Evolutionary conservation across 2,797 vertebrate genomes (phyloP), one percentile per base, ranked within the genome.

Genomic region (Galaxias olidus): DNA sequence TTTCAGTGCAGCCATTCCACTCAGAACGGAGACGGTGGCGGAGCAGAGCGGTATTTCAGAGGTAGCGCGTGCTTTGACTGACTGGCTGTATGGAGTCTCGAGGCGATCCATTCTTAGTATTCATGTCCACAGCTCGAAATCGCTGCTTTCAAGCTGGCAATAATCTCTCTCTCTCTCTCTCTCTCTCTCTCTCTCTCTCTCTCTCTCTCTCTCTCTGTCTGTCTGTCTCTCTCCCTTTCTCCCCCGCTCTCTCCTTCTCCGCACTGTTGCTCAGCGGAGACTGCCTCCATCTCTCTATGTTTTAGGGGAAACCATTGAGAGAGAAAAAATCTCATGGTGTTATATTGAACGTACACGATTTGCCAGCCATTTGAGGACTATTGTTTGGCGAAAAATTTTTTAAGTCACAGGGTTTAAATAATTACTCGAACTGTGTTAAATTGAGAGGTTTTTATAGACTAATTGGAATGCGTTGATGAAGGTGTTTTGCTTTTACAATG

Each of bases 41-140:
- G 44, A 42, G 52, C 19, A 63, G 51, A 64, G 30, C 3, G 7
- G 55, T 13, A 30, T 30, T 20, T 19, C 11, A 45, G 18, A 61
- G 20, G 19, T 61, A n/a, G 61, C 43, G 57, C 30, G 51, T 61
- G 56, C 52, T 18, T 59, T 46, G 42, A 51, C 52, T 71, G 42
- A 41, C 18, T 13, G 15, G 49, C 65, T 58, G 30, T 30, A 30
- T 30, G 6, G 30, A 30, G 30, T 30, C 30, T 30, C 30, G 30
- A 30, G 30, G 30, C 47, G 50, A 18, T 17, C 44, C 49, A 55
- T 56, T 46, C 47, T 64, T 52, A 62, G 58, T 62, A 55, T 65
- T 65, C 68, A 62, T 42, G 53, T 45, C 52, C 59, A 55, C 43
- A 11, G 50, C 19, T 54, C 42, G 40, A 55, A 12, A 54, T 42